Base-by-base conservation (phyloP, 1,140 invertebrate species). In the Ceratitis capitata region DNA sequence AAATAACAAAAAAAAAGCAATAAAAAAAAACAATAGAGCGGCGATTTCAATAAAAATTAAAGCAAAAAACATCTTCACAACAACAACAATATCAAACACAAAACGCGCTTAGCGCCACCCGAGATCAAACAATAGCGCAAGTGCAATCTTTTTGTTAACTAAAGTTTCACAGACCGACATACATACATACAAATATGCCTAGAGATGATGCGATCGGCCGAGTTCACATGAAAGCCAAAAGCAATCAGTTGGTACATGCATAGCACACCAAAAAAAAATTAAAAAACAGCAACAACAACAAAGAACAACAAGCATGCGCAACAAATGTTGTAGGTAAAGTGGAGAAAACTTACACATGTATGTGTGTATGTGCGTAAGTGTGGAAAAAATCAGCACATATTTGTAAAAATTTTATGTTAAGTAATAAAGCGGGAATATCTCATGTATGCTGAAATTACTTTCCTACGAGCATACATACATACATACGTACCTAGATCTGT, bases 351-450 rank as follows among this genome's bases (percentile, higher is more conserved):
- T 1, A 5, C 14, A 19, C 1, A 4, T 51, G 16, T 51, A 19
- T 0, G 10, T 51, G 49, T 51, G 49, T 51, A 0, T 51, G 49
- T 51, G 14, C 0, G 19, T 4, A 7, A 42, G 19, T 42, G n/a
- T 42, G 19, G 9, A 10, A 45, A 45, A 78, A 78, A 78, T 78
- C 69, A 47, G 69, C 69, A 26, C 39, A 78, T 78, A 26, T 78
- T 78, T 78, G 69, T 78, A 45, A 45, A 78, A 78, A 78, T 47
- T 78, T 78, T 78, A 78, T 35, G 69, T 47, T 23, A 78, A 78
- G 69, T 78, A 42, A 78, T 78, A 78, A 78, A 78, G 69, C n/a
- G 23, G 69, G 39, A 23, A 16, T 10, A 23, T 14, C 1, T 2
- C n/a, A 47, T 45, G 35, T 19, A 69, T 69, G 32, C 6, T 26